Percentiles rank a stretch among this genome's conserved stretches.
These are phyloP conservation scores for Enteromius radiatus DNA, from an alignment of 2,797 vertebrate genomes.

Conservation along the genomic window DNA sequence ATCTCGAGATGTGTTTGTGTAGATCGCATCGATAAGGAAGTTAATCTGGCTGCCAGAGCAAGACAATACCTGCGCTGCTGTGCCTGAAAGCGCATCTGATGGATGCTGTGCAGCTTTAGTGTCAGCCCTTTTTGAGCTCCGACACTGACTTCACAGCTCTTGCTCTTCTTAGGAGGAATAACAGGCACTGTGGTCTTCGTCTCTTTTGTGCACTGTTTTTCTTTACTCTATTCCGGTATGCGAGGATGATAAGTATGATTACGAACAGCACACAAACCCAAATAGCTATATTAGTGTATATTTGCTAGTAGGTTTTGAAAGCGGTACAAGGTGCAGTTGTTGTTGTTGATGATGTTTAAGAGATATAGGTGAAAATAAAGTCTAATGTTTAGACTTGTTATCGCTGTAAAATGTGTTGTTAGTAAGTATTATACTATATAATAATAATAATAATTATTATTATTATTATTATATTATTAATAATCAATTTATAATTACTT, in stretches of 20 bases:
- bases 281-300: neutral
- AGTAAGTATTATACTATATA: no score
- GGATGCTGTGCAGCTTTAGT: conserved; percentile 32
- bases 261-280: neutral
- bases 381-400: neutral
- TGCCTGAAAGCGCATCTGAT: conserved; percentile 40
- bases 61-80: conserved; percentile 34
- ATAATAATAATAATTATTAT: no score
- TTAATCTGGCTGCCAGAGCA: conserved; percentile 28
- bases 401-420: neutral
- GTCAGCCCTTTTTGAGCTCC: conserved; percentile 20
- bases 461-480: neutral
- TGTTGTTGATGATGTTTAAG: no score
- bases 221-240: neutral
- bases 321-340: neutral
- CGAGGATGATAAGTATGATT: neutral
- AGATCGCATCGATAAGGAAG: conserved; percentile 37
- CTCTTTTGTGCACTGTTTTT: neutral
- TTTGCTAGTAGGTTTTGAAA: neutral
- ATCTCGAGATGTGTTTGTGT: conserved; percentile 18
- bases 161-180: neutral
- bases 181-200: neutral
- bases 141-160: conserved; percentile 4
- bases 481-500: neutral
- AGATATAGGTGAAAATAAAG: neutral